phyloP scores from a whole-genome alignment of 2,113 vertebrate genomes.

The Centropristis striata region DNA sequence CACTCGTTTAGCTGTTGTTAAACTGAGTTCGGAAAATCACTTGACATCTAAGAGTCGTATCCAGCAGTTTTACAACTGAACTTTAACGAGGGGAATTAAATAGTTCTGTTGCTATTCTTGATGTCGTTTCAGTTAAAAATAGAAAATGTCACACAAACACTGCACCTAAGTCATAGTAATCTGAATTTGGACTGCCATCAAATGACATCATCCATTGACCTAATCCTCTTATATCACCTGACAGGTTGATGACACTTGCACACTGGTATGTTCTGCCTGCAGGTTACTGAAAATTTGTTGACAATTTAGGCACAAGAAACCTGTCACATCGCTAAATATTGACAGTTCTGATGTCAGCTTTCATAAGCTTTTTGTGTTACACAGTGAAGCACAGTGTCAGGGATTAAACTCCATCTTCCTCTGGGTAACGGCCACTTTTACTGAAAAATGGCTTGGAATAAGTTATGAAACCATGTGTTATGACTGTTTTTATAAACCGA shows the following conservation, averaged over 20 bases:
- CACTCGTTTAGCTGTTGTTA: not conserved
- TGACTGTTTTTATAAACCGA: not conserved
- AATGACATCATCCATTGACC: not conserved
- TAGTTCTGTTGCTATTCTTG: not conserved
- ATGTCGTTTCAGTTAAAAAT: conserved; percentile 13
- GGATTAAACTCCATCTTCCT: not conserved
- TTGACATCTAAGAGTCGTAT: conserved; percentile 22
- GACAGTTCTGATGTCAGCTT: not conserved
- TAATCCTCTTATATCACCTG: conserved; percentile 30
- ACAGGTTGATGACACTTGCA: conserved; percentile 24
- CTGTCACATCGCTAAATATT: not conserved
- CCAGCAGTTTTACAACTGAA: conserved; percentile 23
- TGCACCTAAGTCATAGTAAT: not conserved
- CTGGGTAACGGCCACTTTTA: not conserved
- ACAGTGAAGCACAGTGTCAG: conserved; percentile 7
- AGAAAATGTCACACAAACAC: conserved; percentile 11
- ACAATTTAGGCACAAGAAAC: not conserved
- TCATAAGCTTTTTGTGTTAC: not conserved
- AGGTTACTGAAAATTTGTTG: conserved; percentile 24
- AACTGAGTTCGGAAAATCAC: conserved; percentile 15
- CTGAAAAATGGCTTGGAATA: not conserved
- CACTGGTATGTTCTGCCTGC: conserved; percentile 31
- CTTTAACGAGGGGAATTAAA: conserved; percentile 30
- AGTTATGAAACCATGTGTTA: not conserved
- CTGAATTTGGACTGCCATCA: not conserved